Evolutionary conservation across 2,113 vertebrate genomes (phyloP), one percentile per base, ranked within the genome.

Genomic region (Prionailurus bengalensis): DNA sequence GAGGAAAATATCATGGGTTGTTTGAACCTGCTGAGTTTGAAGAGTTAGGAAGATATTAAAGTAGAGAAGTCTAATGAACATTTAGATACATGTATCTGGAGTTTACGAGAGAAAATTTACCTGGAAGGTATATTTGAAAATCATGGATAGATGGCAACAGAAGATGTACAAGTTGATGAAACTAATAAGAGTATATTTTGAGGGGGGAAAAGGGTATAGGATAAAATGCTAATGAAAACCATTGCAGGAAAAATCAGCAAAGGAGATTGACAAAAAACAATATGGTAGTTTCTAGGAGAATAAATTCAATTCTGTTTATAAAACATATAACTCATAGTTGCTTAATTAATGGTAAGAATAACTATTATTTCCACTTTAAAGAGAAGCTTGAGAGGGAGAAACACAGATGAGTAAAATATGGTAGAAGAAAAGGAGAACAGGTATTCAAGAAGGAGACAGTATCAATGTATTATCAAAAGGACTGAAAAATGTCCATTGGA

Each of bases 171-270:
- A 39, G 19, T 63, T 91, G 78, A 74, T 36, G 21, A 63, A 68
- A 70, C 15, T 70, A n/a, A n/a, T 10, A 19, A 84, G 36, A 68
- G 48, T 70, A 12, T 80, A 61, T 58, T 80, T 68, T 76, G 70
- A 25, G 36, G 73, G 7, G 51, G 19, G n/a, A 61, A 53, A 29
- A 83, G n/a, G 31, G 65, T 21, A 68, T 84, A 66, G 23, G 8
- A 83, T 66, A 90, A 90, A 95, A 84, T 76, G 58, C 36, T 68
- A 89, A 68, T 78, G 36, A 85, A 95, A 45, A 42, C 39, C 61
- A 53, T 81, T 70, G 65, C 31, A 65, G 27, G 68, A 88, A 12
- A 74, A 45, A 4, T 23, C 42, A 63, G 13, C 21, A 63, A 76
- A 89, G 65, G 74, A 80, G 83, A 88, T 7, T 58, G 31, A 94